phyloP scores from a whole-genome alignment of 2,888 invertebrate genomes.

The Deilephila porcellus region DNA sequence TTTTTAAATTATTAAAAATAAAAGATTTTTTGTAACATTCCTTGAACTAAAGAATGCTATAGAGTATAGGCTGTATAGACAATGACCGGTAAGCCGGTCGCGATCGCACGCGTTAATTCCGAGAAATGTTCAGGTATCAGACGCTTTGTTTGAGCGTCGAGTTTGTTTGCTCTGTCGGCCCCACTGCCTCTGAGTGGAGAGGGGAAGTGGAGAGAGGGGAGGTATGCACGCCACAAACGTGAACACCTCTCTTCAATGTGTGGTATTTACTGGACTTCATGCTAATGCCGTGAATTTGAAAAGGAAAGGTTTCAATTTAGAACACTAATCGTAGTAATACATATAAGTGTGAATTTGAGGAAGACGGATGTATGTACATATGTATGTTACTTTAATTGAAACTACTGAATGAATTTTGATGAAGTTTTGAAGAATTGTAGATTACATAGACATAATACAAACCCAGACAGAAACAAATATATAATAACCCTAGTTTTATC shows the following conservation, averaged over 20 bases:
- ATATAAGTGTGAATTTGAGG: too few relatives aligned
- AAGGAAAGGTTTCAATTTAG: too few relatives aligned
- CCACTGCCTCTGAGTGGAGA: background rate
- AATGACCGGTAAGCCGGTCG: conserved; percentile 21
- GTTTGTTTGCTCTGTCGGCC: conserved; percentile 5
- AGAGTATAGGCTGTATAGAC: background rate
- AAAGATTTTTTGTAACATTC: too few relatives aligned
- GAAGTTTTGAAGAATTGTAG: too few relatives aligned
- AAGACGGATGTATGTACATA: too few relatives aligned
- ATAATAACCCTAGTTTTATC: background rate
- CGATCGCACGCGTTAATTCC: conserved; percentile 29
- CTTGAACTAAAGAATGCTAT: background rate
- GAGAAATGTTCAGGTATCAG: conserved; percentile 24
- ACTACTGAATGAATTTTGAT: too few relatives aligned
- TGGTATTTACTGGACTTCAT: background rate
- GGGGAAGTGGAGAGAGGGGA: background rate
- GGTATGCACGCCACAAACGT: background rate
- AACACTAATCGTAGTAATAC: too few relatives aligned
- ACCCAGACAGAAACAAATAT: background rate
- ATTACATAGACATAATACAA: too few relatives aligned
- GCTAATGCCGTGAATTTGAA: background rate
- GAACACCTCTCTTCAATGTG: background rate
- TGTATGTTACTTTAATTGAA: too few relatives aligned
- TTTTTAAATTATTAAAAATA: too few relatives aligned
- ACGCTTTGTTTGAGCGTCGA: conserved; percentile 16